Base-by-base conservation (phyloP, 1,140 invertebrate genomes). In the Colletes latitarsis region DNA sequence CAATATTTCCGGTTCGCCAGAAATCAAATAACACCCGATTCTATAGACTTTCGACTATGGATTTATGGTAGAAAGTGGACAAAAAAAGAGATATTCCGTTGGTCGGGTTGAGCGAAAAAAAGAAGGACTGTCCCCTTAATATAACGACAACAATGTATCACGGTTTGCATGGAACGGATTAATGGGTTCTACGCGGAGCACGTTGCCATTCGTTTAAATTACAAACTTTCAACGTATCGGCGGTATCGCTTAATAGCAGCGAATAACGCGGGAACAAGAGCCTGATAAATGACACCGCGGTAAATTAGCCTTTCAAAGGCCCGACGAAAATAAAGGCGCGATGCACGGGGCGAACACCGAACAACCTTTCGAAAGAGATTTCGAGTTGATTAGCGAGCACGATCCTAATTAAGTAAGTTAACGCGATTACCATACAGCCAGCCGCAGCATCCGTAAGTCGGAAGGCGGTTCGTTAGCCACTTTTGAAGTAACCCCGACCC, bases 301-400 rank as follows among this genome's bases (percentile, higher is more conserved):
- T 52, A 64, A 78, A 78, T 79, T 79, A 39, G 41, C 14, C 5
- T 52, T 64, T 64, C 21, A 64, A 78, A 78, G 66, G 55, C 15
- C n/a, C 30, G 14, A 30, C 8, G 46, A 52, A 30, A 52, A 79
- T 74, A 79, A 75, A 67, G 43, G 71, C 49, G 52, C 19, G 49
- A 52, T 6, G 77, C 43, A 21, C 14, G 4, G 17, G 12, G 3
- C 15, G 39, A 14, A 19, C 9, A 8, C 58, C 17, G 41, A 43
- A 21, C 49, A 52, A 49, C 49, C 41, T 55, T 62, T 41, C 66
- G 39, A 77, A 77, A 81, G 46, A 63, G 64, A 77, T 76, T 76
- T 76, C 55, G 49, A 77, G 74, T 70, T 82, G 80, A 82, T 82
- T 77, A 71, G 41, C 74, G 67, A 70, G 41, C 66, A 21, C 49